Percentiles rank a stretch among this genome's conserved stretches.
Evolutionary conservation across 2,797 vertebrate genomes (phyloP).

Genomic region (Neomorphus geoffroyi): DNA sequence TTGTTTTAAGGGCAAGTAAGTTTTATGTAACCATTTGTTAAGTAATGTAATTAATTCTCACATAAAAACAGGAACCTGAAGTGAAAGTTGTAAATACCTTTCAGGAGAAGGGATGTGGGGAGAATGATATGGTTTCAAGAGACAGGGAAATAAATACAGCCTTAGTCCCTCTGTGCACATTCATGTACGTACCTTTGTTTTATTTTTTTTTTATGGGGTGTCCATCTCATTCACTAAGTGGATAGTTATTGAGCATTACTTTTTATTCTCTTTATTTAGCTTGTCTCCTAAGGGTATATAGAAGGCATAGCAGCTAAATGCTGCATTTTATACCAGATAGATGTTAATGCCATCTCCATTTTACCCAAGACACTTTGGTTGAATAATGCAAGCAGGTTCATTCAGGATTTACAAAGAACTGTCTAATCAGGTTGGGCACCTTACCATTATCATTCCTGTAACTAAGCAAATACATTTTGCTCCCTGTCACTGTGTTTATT

Average conservation of each 20-base stretch:
- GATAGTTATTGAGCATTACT: background rate
- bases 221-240: background rate
- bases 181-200: background rate
- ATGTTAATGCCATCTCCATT: background rate
- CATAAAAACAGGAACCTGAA: background rate
- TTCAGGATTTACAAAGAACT: slow-evolving; percentile 4
- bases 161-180: background rate
- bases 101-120: background rate
- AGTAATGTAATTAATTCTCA: background rate
- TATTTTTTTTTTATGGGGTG: background rate
- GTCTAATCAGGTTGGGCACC: background rate
- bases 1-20: background rate
- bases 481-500: background rate
- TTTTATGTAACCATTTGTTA: background rate
- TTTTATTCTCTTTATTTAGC: background rate
- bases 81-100: background rate
- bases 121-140: background rate
- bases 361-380: background rate
- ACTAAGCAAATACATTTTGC: background rate
- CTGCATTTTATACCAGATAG: background rate
- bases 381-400: background rate
- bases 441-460: background rate
- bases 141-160: background rate
- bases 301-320: background rate
- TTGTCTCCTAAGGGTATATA: background rate